phyloP scores from a whole-genome alignment of 2,888 invertebrate genomes.

The Caenorhabditis japonica region DNA sequence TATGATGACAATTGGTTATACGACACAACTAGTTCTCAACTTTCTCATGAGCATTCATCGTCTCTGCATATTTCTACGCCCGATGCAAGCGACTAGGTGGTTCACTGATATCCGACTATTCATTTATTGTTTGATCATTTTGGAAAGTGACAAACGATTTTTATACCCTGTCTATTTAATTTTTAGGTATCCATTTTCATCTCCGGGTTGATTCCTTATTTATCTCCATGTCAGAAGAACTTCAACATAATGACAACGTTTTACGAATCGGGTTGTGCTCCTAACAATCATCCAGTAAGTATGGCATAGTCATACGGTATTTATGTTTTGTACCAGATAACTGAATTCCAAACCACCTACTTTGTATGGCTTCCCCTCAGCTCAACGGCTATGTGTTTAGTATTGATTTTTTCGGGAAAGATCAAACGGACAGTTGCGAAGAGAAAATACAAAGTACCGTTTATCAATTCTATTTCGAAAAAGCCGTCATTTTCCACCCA shows the following conservation, averaged over 20 bases:
- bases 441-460: no score
- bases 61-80: conserved; percentile 11
- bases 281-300: no score
- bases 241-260: no score
- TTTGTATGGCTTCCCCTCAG: conserved; percentile 1
- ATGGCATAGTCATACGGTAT: not conserved
- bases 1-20: conserved; percentile 11
- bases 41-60: conserved; percentile 30
- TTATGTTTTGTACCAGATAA: not conserved
- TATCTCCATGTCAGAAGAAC: no score
- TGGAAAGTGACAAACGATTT: no score
- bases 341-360: conserved; percentile 12
- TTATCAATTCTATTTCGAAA: no score
- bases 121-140: conserved; percentile 1
- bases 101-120: conserved; percentile 1
- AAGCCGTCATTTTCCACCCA: no score
- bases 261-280: no score
- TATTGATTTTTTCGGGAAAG: not conserved
- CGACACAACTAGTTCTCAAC: conserved; percentile 22
- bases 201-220: no score
- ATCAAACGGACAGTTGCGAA: no score
- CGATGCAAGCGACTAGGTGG: not conserved
- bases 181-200: no score
- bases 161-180: no score
- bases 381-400: not conserved